phyloP scores from a whole-genome alignment of 2,113 vertebrate species.

The Mola mola region DNA sequence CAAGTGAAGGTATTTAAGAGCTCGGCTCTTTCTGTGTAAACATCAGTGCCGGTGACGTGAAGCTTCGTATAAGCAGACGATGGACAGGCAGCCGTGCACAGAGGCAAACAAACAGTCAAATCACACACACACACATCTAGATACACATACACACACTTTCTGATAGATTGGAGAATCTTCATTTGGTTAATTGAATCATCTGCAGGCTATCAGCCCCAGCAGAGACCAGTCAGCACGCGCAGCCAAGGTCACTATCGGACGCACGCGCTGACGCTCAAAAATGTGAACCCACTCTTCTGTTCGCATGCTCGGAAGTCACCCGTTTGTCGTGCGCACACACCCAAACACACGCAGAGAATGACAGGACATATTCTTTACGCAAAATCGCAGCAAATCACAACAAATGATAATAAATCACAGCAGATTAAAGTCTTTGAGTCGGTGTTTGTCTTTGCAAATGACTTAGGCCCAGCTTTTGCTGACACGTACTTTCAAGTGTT shows the following conservation, averaged over 20 bases:
- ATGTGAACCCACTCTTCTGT: not conserved
- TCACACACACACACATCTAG: slow-evolving; percentile 2
- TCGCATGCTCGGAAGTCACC: not conserved
- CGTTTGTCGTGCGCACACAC: slow-evolving; percentile 1
- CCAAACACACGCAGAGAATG: slow-evolving; percentile 10
- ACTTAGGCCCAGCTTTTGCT: slow-evolving; percentile 26
- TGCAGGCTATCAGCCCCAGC: slow-evolving; percentile 35
- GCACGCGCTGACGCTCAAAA: slow-evolving; percentile 4
- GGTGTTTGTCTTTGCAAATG: slow-evolving; percentile 29
- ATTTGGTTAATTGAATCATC: slow-evolving; percentile 54
- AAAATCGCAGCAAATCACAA: too few species aligned
- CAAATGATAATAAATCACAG: not conserved
- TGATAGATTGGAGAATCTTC: slow-evolving; percentile 17
- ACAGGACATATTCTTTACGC: not conserved
- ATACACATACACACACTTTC: slow-evolving; percentile 6
- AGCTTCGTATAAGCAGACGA: slow-evolving; percentile 7
- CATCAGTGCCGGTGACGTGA: slow-evolving; percentile 23
- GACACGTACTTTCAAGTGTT: slow-evolving; percentile 28
- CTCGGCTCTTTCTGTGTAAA: slow-evolving; percentile 11
- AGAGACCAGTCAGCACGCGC: slow-evolving; percentile 37
- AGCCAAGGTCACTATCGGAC: slow-evolving; percentile 36
- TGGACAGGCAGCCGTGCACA: slow-evolving; percentile 10
- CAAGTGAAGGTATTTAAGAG: slow-evolving; percentile 13
- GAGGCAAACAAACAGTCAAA: slow-evolving; percentile 1
- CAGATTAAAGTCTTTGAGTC: slow-evolving; percentile 28